Evolutionary conservation across 2,888 invertebrate species (phyloP).

Genomic region (Hypomecis punctinalis): DNA sequence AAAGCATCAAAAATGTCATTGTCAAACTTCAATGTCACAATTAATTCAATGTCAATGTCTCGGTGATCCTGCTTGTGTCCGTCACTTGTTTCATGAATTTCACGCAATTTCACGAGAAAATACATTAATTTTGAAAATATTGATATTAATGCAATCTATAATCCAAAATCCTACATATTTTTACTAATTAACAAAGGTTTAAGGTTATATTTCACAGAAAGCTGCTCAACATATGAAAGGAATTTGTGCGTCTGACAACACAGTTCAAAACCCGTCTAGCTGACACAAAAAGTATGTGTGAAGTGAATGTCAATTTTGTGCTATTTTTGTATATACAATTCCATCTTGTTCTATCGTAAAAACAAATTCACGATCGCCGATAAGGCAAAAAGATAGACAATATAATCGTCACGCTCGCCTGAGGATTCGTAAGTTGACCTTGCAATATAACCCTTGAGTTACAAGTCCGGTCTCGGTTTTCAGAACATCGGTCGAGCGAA

Average conservation of each 20-base stretch:
- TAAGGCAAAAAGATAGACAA: conserved; percentile 57
- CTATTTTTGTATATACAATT: conserved; percentile 80
- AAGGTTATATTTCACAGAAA: background rate
- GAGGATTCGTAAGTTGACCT: conserved; percentile 62
- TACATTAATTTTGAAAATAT: background rate
- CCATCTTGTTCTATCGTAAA: conserved; percentile 67
- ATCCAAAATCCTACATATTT: background rate
- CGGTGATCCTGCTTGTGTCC: background rate
- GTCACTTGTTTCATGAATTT: conserved; percentile 8
- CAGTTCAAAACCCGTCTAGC: conserved; percentile 25
- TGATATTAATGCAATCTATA: background rate
- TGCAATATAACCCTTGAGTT: conserved; percentile 43
- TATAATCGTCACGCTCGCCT: conserved; percentile 46
- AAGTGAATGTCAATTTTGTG: conserved; percentile 77
- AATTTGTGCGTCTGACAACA: conserved; percentile 34
- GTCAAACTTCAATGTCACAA: background rate
- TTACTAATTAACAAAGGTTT: background rate
- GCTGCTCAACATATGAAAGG: background rate
- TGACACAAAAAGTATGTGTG: conserved; percentile 60
- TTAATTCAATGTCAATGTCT: background rate
- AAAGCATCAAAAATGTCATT: background rate
- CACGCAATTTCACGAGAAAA: background rate
- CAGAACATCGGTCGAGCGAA: conserved; percentile 42
- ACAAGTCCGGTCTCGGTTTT: conserved; percentile 34
- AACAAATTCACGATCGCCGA: conserved; percentile 63